These are phyloP conservation scores for Sarcophaga bullata DNA, from an alignment of 1,140 invertebrate species.

Conservation along the genomic window DNA sequence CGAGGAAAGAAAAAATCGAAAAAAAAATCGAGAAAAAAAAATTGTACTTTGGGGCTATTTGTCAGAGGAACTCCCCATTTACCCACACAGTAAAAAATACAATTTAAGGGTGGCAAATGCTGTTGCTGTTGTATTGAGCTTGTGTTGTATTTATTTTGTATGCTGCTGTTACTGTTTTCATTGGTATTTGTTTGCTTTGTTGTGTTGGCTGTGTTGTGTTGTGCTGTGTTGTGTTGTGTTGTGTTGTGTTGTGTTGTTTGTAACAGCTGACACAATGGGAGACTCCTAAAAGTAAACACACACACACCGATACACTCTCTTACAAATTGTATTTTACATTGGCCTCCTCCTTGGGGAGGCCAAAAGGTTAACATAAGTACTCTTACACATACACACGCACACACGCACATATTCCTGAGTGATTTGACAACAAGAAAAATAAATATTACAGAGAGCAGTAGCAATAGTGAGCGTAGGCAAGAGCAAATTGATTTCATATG, in stretches of 20 bases:
- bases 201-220: no score
- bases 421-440: background rate
- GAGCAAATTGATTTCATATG: background rate
- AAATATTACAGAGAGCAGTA: background rate
- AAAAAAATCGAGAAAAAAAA: background rate
- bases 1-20: background rate
- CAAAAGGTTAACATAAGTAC: conserved; percentile 42
- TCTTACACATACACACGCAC: background rate
- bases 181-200: conserved; percentile 27
- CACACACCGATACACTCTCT: conserved; percentile 13
- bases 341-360: conserved; percentile 44
- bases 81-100: no score
- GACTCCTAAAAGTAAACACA: conserved; percentile 26
- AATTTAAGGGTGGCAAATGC: background rate
- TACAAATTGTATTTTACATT: conserved; percentile 17
- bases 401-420: conserved; percentile 39
- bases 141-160: background rate
- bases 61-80: background rate
- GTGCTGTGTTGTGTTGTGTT: no score
- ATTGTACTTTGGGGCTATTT: background rate
- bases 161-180: background rate
- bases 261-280: background rate
- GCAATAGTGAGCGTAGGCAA: background rate
- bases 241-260: no score
- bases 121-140: background rate